Evolutionary conservation across 2,113 vertebrate genomes (phyloP), one percentile per base, ranked within the genome.

Genomic region (Indri indri): DNA sequence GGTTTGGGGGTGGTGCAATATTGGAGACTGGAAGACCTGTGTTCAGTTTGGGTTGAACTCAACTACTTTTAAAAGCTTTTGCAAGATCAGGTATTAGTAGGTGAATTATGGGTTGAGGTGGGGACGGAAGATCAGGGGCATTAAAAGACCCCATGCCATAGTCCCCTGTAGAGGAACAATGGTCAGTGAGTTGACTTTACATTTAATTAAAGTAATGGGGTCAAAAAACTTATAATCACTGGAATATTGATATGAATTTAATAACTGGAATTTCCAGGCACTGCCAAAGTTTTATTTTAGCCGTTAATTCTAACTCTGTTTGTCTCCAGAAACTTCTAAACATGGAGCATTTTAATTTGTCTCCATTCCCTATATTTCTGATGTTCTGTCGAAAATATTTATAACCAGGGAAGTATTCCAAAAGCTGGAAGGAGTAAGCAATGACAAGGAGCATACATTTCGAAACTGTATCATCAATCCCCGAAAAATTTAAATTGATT

Each of bases 341-440:
- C 92, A 74, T 77, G 4, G n/a, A 91, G 6, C 9, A 73, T 11
- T 94, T 90, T 74, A 80, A 92, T 96, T 92, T 96, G 50, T 81
- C 25, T 94, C 40, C 11, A 65, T 0, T 47, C 4, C 10, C 10
- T 87, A 2, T 32, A 52, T 95, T 96, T 92, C 70, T 91, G 42
- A 87, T 91, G 50, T 84, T 91, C 83, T 88, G 30, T 94, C 73
- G 90, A 95, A 95, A 95, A 94, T 96, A 91, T 81, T 96, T 89
- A 90, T 88, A 95, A 94, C 6, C 23, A 76, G 42, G 57, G 45
- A 91, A 37, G 6, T 66, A 89, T 74, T 96, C 37, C 13, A 74
- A 80, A 91, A 89, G n/a, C 37, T 93, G 32, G 63, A 66, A 40
- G n/a, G 4, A 71, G 18, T 20, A 54, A 63, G 17, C 32, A 88